These are phyloP conservation scores for Pipra filicauda DNA, from an alignment of 2,113 vertebrate species.

Conservation along the genomic window DNA sequence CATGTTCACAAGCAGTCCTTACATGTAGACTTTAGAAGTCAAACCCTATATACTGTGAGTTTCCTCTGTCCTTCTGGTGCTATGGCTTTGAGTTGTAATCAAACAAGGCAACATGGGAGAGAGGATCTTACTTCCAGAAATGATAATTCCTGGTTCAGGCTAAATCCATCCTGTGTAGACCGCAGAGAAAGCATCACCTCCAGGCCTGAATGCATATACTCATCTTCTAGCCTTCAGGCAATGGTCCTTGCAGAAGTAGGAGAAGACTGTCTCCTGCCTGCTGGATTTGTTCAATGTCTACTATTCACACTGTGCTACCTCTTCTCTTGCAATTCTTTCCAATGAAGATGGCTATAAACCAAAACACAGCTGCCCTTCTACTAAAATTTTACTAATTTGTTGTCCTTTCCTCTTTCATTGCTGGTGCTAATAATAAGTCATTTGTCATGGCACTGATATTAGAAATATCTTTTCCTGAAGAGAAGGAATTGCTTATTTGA, in stretches of 20 bases:
- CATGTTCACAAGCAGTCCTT: background rate
- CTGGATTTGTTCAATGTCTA: background rate
- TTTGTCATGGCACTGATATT: background rate
- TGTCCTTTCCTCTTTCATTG: background rate
- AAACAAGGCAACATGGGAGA: background rate
- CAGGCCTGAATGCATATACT: background rate
- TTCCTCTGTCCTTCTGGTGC: background rate
- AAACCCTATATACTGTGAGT: background rate
- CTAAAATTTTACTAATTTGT: background rate
- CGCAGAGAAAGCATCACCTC: background rate
- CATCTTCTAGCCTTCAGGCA: background rate
- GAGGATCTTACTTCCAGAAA: background rate
- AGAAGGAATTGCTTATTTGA: background rate
- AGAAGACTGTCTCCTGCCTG: background rate
- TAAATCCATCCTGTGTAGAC: background rate
- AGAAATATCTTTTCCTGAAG: background rate
- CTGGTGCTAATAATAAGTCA: background rate
- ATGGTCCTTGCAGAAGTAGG: background rate
- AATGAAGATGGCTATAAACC: background rate
- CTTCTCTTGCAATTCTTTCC: background rate
- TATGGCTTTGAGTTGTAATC: background rate
- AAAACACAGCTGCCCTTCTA: background rate
- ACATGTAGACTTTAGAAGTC: background rate
- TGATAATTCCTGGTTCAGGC: accelerated
- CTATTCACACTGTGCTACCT: accelerated